Base-by-base conservation (phyloP, 2,113 vertebrate species). In the Forbesichthys agassizii region DNA sequence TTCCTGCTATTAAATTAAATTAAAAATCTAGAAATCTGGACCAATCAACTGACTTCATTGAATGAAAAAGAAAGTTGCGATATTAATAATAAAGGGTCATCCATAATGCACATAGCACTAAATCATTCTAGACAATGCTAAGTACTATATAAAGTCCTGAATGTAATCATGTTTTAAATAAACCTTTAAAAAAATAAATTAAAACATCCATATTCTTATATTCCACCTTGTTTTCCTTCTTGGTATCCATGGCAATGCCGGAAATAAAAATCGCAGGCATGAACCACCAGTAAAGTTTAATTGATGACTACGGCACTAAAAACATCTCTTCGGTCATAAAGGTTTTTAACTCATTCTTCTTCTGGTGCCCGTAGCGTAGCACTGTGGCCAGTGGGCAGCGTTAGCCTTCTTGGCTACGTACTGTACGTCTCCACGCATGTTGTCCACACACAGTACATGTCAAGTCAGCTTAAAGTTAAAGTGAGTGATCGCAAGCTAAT, bases 101-200 rank as follows among this genome's bases (percentile, higher is more conserved):
- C 14, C 10, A 66, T 42, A 65, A 16, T 11, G 69, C 0, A 0
- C 1, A 4, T 16, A 0, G 68, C 14, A 53, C 42, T 27, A 54
- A 61, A 13, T 46, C 7, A 71, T 4, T 48, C 46, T 66, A 42
- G 59, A 20, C 11, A 73, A 56, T 52, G 18, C 47, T 67, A 12
- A 54, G 55, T 0, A 0, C 3, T 56, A 48, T 59, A 57, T 74
- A 12, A 68, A 73, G 69, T 78, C 48, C 74, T 67, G 55, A 42
- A 13, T 47, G 56, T 12, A 0, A 75, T 72, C 18, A 71, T 55
- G 61, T 12, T 55, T 69, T 51, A 27, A 6, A 72, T 9, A 55
- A 58, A 52, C 61, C 63, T 77, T 71, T 78, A 67, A 66, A 84
- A 80, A 78, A 84, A 73, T 61, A 51, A 51, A 51, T 33, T 33